Conservation (phyloP, 2,113 vertebrate species). For the Dipodomys merriami region DNA sequence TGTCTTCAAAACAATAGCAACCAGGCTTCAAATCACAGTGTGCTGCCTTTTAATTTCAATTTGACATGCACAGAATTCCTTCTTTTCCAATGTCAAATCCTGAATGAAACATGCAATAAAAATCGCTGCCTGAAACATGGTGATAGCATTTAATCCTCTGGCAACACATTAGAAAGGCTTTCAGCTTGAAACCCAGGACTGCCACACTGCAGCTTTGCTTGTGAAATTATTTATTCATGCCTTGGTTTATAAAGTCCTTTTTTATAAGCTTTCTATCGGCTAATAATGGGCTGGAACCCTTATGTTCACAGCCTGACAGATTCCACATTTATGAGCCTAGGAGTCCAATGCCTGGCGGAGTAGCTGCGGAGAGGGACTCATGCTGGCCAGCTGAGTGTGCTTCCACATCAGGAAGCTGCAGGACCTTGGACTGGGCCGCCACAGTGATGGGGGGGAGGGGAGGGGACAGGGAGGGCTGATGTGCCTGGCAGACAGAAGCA, state of each 20-base stretch:
- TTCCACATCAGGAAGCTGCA: slow-evolving; percentile 21
- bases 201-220: slow-evolving; percentile 58
- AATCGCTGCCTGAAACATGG: slow-evolving; percentile 78
- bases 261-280: slow-evolving; percentile 82
- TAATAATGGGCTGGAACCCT: slow-evolving; percentile 82
- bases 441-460: too few species aligned
- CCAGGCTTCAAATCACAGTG: not conserved
- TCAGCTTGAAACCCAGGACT: slow-evolving; percentile 70
- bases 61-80: slow-evolving; percentile 48
- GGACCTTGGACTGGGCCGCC: not conserved
- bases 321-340: slow-evolving; percentile 76
- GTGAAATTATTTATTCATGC: slow-evolving; percentile 84
- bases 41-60: slow-evolving; percentile 27
- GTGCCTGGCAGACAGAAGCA: not conserved
- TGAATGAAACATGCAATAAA: slow-evolving; percentile 78
- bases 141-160: slow-evolving; percentile 84
- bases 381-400: slow-evolving; percentile 69
- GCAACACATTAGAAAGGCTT: slow-evolving; percentile 78
- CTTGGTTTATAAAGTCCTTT: slow-evolving; percentile 77
- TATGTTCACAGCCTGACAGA: slow-evolving; percentile 77
- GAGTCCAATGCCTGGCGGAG: slow-evolving; percentile 79
- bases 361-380: slow-evolving; percentile 72
- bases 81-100: slow-evolving; percentile 71
- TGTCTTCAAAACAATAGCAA: not conserved
- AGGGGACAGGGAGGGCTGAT: too few species aligned